Percentiles rank a stretch among this genome's conserved stretches.
Conservation (phyloP, 2,113 vertebrate genomes). For the Eudyptes chrysolophus region DNA sequence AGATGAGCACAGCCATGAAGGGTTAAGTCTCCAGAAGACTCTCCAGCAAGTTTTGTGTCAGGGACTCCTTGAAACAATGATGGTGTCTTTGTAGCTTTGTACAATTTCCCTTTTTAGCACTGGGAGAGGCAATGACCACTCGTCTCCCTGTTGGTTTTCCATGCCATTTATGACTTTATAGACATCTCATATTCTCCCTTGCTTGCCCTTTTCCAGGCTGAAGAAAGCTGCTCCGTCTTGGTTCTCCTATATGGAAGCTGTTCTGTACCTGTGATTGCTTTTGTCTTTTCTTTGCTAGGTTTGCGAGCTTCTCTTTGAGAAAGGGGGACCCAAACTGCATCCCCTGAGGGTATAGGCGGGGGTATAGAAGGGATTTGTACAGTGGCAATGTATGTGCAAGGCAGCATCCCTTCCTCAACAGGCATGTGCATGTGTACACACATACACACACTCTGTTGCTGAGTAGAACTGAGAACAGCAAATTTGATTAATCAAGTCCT, state of each 20-base stretch:
- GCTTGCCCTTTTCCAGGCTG: background rate
- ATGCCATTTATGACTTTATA: background rate
- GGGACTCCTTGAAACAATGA: background rate
- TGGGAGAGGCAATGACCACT: background rate
- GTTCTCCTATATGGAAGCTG: background rate
- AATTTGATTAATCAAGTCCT: background rate
- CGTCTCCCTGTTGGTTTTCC: background rate
- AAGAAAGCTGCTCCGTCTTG: background rate
- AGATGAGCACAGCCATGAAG: background rate
- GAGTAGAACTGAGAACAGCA: background rate
- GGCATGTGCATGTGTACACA: fast-evolving
- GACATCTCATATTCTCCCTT: background rate
- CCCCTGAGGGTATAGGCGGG: background rate
- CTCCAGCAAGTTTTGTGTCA: background rate
- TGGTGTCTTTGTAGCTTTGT: background rate
- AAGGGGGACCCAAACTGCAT: background rate
- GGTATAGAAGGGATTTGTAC: background rate
- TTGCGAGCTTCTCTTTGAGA: background rate
- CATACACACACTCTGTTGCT: background rate
- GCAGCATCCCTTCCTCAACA: background rate
- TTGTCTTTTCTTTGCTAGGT: background rate
- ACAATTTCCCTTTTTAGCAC: background rate
- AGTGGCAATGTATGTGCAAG: background rate
- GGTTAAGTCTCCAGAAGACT: background rate
- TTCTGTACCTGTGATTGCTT: background rate